Conservation (phyloP, 53 echinoderm and acorn worm genomes). For the Crossaster papposus region DNA sequence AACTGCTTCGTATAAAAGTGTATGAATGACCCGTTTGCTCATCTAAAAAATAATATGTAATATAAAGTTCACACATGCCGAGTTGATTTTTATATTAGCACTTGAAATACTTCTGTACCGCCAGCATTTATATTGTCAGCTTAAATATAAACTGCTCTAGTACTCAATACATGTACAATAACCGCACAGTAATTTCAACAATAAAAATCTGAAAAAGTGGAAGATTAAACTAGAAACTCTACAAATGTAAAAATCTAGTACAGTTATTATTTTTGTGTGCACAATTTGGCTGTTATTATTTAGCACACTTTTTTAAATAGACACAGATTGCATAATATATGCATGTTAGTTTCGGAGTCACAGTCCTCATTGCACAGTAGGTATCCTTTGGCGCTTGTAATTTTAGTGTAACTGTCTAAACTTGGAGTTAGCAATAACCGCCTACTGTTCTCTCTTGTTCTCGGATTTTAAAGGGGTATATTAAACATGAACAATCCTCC, state of each 20-base stretch:
- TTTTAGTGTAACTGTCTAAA: not conserved
- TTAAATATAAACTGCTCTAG: conserved; percentile 62
- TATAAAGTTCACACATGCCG: conserved; percentile 66
- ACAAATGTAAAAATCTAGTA: conserved; percentile 68
- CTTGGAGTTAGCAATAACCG: not conserved
- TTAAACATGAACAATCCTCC: not conserved
- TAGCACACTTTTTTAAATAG: conserved; percentile 58
- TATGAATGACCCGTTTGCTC: conserved; percentile 65
- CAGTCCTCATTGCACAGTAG: conserved; percentile 51
- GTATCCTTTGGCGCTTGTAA: conserved; percentile 54
- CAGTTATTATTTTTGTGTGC: conserved; percentile 47
- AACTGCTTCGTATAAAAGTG: conserved; percentile 61
- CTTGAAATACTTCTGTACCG: conserved; percentile 61
- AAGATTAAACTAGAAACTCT: conserved; percentile 63
- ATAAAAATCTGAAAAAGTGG: conserved; percentile 58
- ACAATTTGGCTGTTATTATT: conserved; percentile 49
- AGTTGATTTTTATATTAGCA: conserved; percentile 60
- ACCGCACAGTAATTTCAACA: conserved; percentile 58
- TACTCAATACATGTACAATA: conserved; percentile 62
- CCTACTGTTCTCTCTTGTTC: not conserved
- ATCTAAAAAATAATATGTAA: conserved; percentile 67
- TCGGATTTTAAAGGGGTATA: not conserved
- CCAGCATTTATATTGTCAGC: conserved; percentile 59
- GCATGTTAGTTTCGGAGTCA: conserved; percentile 60
- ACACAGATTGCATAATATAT: conserved; percentile 63